Base-by-base conservation (phyloP, 2,113 vertebrate species). In the Misgurnus mizolepis region DNA sequence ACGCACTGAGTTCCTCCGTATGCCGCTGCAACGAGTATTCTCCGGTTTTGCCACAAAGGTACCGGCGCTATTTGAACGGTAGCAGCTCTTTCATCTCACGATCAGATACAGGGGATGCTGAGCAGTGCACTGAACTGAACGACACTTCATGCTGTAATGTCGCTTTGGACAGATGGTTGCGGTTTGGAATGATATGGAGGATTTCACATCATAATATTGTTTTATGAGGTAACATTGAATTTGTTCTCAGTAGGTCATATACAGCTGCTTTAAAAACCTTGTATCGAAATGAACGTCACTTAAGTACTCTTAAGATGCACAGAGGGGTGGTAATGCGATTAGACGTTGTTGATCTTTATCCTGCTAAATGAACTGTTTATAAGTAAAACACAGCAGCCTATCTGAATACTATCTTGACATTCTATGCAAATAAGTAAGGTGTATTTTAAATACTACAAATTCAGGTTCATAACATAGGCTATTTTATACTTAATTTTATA, bases 161-260 rank as follows among this genome's bases (percentile, higher is more conserved):
- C 78, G 79, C 82, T 61, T 83, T 67, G 69, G 85, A 88, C 64
- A 39, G 61, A 85, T 83, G 47, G 61, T 58, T 73, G 65, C 55
- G 49, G 49, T 75, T 81, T 66, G 85, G 67, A 84, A 55, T 77
- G 88, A 87, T 84, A 93, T 92, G 91, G 83, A 84, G 69, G 86
- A 89, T 86, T 84, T 87, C 86, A 83, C 86, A 87, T 82, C 85
- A 84, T 91, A 89, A 88, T 89, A 86, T 82, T 60, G 27, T 66
- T 58, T 87, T 82, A 77, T 80, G 89, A 93, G 92, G 91, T 92
- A 92, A 87, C 82, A 71, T 88, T 76, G 73, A 60, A 64, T 62
- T 79, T 76, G 61, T 81, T 70, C 61, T 76, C 75, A 67, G 55
- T 62, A 80, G 78, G 69, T 77, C 56, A 71, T 41, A 75, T 74